Percentiles rank a stretch among this genome's conserved stretches.
Conservation (phyloP, 2,888 invertebrate species). For the Phaonia tiefii region DNA sequence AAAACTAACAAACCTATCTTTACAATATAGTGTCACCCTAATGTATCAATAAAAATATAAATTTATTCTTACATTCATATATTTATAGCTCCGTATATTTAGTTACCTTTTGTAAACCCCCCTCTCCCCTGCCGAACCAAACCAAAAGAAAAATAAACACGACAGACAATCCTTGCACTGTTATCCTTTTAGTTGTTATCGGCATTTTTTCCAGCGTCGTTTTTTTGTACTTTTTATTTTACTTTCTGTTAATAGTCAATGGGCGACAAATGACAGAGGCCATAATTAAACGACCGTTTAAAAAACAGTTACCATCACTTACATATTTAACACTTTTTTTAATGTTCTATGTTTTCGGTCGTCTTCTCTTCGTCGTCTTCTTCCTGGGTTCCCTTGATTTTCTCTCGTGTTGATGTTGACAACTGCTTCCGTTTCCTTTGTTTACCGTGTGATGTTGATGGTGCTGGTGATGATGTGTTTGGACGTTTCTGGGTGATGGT, state of each 20-base stretch:
- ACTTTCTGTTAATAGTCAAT: conserved; percentile 51
- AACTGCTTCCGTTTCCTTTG: neutral
- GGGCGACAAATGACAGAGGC: conserved; percentile 57
- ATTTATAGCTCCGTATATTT: neutral
- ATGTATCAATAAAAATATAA: too few species aligned
- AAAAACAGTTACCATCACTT: conserved; percentile 60
- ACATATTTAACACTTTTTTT: conserved; percentile 62
- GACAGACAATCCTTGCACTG: conserved; percentile 17
- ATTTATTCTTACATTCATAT: neutral
- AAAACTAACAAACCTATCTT: too few species aligned
- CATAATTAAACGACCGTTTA: conserved; percentile 65
- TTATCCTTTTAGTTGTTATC: conserved; percentile 28
- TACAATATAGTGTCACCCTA: too few species aligned
- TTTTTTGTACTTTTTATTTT: conserved; percentile 20
- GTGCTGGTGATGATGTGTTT: conserved; percentile 6
- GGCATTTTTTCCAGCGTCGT: conserved; percentile 8
- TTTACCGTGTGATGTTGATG: conserved; percentile 13
- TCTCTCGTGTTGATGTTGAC: neutral
- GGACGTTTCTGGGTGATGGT: neutral
- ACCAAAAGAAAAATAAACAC: neutral
- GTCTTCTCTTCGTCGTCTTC: conserved; percentile 22
- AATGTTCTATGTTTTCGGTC: conserved; percentile 11
- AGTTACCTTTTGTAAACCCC: neutral
- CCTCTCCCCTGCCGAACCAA: neutral
- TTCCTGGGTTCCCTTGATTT: conserved; percentile 5